Evolutionary conservation across 2,113 vertebrate genomes (phyloP).

Genomic region (Noturus placidus): DNA sequence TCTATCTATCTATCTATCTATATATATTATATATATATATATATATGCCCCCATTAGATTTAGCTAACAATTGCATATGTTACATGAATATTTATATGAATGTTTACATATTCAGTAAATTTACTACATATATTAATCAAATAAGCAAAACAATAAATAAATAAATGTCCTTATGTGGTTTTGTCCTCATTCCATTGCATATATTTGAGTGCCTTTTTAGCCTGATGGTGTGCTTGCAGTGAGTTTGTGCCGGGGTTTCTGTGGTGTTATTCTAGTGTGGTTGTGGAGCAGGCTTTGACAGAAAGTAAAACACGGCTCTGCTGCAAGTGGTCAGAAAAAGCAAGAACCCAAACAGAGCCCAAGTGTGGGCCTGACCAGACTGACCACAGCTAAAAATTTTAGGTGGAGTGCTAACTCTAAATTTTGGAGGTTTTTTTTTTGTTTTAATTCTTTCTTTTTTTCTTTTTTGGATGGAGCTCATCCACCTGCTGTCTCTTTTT

Average conservation of each 20-base stretch:
- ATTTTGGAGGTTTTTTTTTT: constrained; percentile 39
- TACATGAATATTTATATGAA: neutral
- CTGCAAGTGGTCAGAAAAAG: constrained; percentile 57
- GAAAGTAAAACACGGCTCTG: constrained; percentile 57
- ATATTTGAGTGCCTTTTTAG: neutral
- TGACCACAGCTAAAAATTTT: constrained; percentile 62
- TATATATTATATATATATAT: too few species aligned
- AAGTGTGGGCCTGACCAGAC: constrained; percentile 57
- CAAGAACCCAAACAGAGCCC: constrained; percentile 44
- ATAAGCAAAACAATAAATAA: neutral
- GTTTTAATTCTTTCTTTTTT: constrained; percentile 17
- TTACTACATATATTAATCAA: neutral
- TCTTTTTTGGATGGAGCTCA: constrained; percentile 19
- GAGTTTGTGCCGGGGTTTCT: constrained; percentile 53
- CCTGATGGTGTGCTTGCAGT: constrained; percentile 8
- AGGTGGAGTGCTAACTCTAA: constrained; percentile 44
- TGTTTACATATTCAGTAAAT: neutral
- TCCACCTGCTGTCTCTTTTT: constrained; percentile 54
- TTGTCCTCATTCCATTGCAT: neutral
- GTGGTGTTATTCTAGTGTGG: constrained; percentile 61
- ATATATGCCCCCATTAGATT: neutral
- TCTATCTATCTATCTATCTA: too few species aligned
- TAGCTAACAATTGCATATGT: neutral
- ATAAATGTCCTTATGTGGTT: neutral
- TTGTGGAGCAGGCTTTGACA: constrained; percentile 60